These are phyloP conservation scores for Ganaspis sp. DNA, from an alignment of 1,140 invertebrate species.

Conservation along the genomic window DNA sequence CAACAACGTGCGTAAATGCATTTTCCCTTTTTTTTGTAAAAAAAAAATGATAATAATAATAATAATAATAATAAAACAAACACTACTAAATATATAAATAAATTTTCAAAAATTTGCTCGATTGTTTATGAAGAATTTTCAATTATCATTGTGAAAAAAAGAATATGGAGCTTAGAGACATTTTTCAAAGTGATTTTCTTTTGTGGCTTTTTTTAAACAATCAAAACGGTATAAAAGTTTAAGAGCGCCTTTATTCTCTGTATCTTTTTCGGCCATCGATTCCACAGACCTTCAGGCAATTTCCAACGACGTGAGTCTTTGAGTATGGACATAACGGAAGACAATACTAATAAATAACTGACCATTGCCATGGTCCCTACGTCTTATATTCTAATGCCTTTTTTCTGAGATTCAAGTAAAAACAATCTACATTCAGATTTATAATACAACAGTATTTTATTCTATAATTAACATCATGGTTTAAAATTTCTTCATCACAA, in stretches of 20 bases:
- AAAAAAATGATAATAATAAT: too few species aligned
- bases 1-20: too few species aligned
- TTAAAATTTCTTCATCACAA: too few species aligned
- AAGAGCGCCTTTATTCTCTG: conserved; percentile 37
- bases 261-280: conserved; percentile 53
- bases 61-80: too few species aligned
- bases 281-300: conserved; percentile 38
- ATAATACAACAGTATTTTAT: neutral
- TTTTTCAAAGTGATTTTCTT: too few species aligned
- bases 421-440: neutral
- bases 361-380: neutral
- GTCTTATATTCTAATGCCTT: conserved; percentile 5
- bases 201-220: neutral
- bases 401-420: neutral
- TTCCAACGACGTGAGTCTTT: conserved; percentile 32
- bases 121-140: too few species aligned
- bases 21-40: too few species aligned
- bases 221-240: conserved; percentile 42
- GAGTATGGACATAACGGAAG: conserved; percentile 36
- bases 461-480: too few species aligned
- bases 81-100: too few species aligned
- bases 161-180: too few species aligned
- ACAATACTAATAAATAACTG: conserved; percentile 48
- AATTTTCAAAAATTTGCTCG: neutral
- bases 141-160: too few species aligned